These are phyloP conservation scores for Parnassius smintheus DNA, from an alignment of 2,888 invertebrate species.

Conservation along the genomic window DNA sequence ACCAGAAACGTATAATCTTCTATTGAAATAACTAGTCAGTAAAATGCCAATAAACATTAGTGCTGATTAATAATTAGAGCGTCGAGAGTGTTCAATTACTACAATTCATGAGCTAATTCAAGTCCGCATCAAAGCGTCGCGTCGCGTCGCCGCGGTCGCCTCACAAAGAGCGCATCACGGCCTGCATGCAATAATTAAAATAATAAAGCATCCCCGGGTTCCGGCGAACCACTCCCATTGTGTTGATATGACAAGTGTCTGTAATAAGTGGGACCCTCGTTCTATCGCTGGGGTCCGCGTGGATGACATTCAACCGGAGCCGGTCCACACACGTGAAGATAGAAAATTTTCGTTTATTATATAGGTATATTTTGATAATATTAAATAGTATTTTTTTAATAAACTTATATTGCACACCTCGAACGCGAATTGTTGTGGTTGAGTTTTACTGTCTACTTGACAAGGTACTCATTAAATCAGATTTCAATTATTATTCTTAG, in stretches of 20 bases:
- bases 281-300: constrained; percentile 11
- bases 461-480: no score
- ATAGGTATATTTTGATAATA: background rate
- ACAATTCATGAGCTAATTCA: constrained; percentile 50
- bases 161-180: constrained; percentile 68
- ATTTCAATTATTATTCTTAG: no score
- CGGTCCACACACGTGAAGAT: background rate
- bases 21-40: constrained; percentile 20
- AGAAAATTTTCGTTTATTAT: constrained; percentile 10
- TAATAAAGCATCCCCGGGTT: constrained; percentile 71
- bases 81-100: constrained; percentile 53
- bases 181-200: constrained; percentile 74
- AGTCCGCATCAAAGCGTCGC: constrained; percentile 50
- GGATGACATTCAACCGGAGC: constrained; percentile 17
- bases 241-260: constrained; percentile 78
- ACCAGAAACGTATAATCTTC: background rate
- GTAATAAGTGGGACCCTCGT: constrained; percentile 67
- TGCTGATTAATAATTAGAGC: constrained; percentile 20
- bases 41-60: constrained; percentile 22
- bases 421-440: no score
- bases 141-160: constrained; percentile 52
- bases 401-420: no score
- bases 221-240: constrained; percentile 47
- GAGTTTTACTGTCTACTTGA: no score
- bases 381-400: no score